Evolutionary conservation across 1,140 invertebrate species (phyloP).

Genomic region (Aphidius ervi): DNA sequence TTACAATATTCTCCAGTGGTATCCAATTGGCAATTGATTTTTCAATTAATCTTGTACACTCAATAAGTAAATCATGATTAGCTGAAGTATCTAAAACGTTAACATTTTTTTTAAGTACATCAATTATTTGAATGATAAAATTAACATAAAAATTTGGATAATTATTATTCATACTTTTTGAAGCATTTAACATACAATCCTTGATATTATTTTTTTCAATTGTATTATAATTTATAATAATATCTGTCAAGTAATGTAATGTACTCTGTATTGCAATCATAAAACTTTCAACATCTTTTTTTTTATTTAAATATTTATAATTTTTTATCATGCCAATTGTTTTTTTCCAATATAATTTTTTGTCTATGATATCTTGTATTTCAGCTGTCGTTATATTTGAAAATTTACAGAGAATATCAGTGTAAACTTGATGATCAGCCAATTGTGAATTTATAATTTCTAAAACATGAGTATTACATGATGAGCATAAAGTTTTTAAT

Average conservation of each 20-base stretch:
- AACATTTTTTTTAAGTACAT: conserved; percentile 35
- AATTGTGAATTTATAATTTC: conserved; percentile 45
- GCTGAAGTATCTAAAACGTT: conserved; percentile 32
- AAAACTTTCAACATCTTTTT: conserved; percentile 30
- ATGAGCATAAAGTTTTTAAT: conserved; percentile 29
- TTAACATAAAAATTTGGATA: conserved; percentile 37
- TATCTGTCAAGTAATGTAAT: conserved; percentile 36
- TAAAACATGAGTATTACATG: conserved; percentile 38
- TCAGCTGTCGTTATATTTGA: conserved; percentile 30
- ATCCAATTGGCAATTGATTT: conserved; percentile 41
- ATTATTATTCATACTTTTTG: conserved; percentile 30
- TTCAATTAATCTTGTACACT: conserved; percentile 33
- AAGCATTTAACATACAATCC: conserved; percentile 33
- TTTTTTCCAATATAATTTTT: conserved; percentile 44
- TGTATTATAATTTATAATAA: conserved; percentile 39
- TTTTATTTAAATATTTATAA: conserved; percentile 33
- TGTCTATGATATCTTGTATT: conserved; percentile 31
- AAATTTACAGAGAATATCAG: conserved; percentile 37
- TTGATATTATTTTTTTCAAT: conserved; percentile 26
- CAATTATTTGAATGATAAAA: conserved; percentile 29
- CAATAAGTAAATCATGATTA: conserved; percentile 30
- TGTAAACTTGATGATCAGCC: conserved; percentile 33
- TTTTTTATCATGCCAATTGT: conserved; percentile 40
- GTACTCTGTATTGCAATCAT: conserved; percentile 31
- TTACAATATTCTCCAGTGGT: conserved; percentile 33